Evolutionary conservation across 2,888 invertebrate genomes (phyloP).

Genomic region (Scaptomyza parva): DNA sequence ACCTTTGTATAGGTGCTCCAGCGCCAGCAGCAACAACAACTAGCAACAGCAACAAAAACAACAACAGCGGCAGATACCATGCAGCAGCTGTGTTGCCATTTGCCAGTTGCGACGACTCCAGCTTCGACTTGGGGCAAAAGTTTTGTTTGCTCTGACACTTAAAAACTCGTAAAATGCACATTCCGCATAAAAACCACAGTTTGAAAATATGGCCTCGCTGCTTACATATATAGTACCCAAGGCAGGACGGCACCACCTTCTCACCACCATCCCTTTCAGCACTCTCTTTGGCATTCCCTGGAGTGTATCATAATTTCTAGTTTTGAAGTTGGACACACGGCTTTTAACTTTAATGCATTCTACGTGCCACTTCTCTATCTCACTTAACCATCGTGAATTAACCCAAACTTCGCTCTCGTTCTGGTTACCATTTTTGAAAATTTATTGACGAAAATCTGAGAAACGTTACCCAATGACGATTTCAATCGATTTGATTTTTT

Average conservation of each 20-base stretch:
- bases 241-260: not conserved
- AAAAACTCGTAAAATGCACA: slow-evolving; percentile 79
- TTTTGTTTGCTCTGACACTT: slow-evolving; percentile 75
- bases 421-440: not conserved
- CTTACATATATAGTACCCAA: slow-evolving; percentile 15
- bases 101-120: slow-evolving; percentile 13
- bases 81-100: slow-evolving; percentile 27
- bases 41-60: slow-evolving; percentile 12
- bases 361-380: slow-evolving; percentile 46
- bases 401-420: not conserved
- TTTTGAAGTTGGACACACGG: slow-evolving; percentile 53
- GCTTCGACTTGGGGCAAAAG: slow-evolving; percentile 47
- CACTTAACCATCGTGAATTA: slow-evolving; percentile 9
- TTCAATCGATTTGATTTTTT: too few species aligned
- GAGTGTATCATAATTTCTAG: slow-evolving; percentile 56
- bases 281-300: slow-evolving; percentile 10
- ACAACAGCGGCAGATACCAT: slow-evolving; percentile 10
- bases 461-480: not conserved
- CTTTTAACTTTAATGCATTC: slow-evolving; percentile 65
- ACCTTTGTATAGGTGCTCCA: slow-evolving; percentile 47
- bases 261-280: slow-evolving; percentile 1
- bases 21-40: slow-evolving; percentile 19
- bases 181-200: slow-evolving; percentile 70
- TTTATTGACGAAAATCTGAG: not conserved
- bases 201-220: slow-evolving; percentile 65